Evolutionary conservation across 1,140 invertebrate species (phyloP), one percentile per base, ranked within the genome.

Genomic region (Belonocnema kinseyi): DNA sequence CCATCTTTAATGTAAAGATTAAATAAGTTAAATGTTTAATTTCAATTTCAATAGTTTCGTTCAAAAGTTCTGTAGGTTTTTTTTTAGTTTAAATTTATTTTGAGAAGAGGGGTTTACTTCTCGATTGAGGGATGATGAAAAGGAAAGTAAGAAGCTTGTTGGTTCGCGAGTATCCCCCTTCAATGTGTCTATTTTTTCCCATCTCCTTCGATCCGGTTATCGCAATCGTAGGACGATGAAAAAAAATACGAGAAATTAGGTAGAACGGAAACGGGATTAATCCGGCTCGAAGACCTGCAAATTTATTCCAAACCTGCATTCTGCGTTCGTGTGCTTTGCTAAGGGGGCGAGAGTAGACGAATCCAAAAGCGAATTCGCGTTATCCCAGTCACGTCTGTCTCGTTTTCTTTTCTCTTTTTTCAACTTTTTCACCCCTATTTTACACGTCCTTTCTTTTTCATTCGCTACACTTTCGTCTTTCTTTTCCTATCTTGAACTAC

Each of bases 261-360:
- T 52, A 75, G 72, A 76, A 79, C 74, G 71, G 75, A 71, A 79
- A 40, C 72, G 76, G 72, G 58, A 76, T 79, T 76, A 79, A 79
- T 79, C 74, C 72, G 72, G 74, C 75, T 40, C 71, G 66, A 73
- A 76, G 72, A 50, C 46, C 75, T 50, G 72, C 74, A 79, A 79
- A 79, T 79, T 79, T 76, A 79, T 79, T 79, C 78, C 74, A 58
- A 79, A 76, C 71, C 72, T 79, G 74, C 76, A 79, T 76, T 79
- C 78, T 54, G 53, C 54, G 74, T 76, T 74, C 56, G 72, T 76
- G 75, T 79, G 56, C 56, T 53, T 33, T 33, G 26, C 54, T 73
- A 72, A 72, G 66, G 72, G 70, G 72, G 75, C 50, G 71, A 72
- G 70, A 76, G 75, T 76, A 73, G 78, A 76, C 72, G 76, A 75